Conservation (phyloP, 2,113 vertebrate species). For the Pontoporia blainvillei region DNA sequence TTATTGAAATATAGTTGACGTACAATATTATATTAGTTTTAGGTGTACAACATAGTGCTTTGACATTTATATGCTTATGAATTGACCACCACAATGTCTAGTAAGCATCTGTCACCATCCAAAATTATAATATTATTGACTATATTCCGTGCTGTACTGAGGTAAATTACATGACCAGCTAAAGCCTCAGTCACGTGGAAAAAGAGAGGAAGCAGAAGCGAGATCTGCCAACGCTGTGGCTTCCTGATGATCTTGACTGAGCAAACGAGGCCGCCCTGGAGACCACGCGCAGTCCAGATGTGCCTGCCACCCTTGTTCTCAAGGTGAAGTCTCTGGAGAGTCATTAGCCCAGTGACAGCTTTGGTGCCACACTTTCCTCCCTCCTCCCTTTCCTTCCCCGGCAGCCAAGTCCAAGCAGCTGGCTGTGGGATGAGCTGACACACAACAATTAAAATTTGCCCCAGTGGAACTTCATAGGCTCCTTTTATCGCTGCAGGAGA, state of each 20-base stretch:
- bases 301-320: fast-evolving
- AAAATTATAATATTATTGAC: not conserved
- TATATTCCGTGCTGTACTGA: not conserved
- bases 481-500: not conserved
- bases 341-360: not conserved
- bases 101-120: not conserved
- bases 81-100: not conserved
- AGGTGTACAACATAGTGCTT: not conserved
- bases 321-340: not conserved
- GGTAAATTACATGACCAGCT: not conserved
- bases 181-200: not conserved
- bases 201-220: not conserved
- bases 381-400: not conserved
- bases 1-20: not conserved
- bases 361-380: not conserved
- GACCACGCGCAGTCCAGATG: fast-evolving
- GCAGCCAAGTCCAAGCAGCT: not conserved
- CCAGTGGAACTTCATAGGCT: not conserved
- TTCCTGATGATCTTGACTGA: not conserved
- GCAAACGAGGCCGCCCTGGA: not conserved
- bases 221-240: not conserved
- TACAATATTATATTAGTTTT: not conserved
- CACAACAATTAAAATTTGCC: not conserved
- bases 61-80: not conserved
- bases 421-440: not conserved